phyloP scores from a whole-genome alignment of 2,888 invertebrate genomes.

The Meandrusa payeni region DNA sequence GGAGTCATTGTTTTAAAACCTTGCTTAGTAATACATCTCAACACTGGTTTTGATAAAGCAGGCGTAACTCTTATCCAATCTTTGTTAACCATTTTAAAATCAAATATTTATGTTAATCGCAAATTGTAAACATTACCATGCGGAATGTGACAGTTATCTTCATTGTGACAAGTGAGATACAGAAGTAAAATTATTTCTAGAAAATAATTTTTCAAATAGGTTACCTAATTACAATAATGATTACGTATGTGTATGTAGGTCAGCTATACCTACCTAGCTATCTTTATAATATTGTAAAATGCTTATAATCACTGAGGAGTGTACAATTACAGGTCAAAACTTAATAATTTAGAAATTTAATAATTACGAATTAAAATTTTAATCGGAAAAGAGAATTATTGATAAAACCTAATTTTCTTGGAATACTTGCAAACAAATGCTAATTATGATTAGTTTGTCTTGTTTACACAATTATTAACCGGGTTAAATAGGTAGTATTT shows the following conservation, averaged over 20 bases:
- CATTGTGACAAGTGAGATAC: slow-evolving; percentile 11
- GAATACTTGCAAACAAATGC: neutral
- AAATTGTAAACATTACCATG: slow-evolving; percentile 19
- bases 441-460: slow-evolving; percentile 7
- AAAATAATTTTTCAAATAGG: too few species aligned
- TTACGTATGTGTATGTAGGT: too few species aligned
- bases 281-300: too few species aligned
- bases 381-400: too few species aligned
- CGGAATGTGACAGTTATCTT: neutral
- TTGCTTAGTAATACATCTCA: slow-evolving; percentile 74
- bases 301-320: too few species aligned
- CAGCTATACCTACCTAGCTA: too few species aligned
- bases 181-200: too few species aligned
- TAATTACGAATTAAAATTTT: too few species aligned
- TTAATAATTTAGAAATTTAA: too few species aligned
- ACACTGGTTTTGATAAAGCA: slow-evolving; percentile 68
- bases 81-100: slow-evolving; percentile 59
- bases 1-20: slow-evolving; percentile 81
- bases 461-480: neutral
- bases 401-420: too few species aligned
- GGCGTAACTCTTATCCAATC: slow-evolving; percentile 65
- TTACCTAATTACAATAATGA: too few species aligned
- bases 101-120: slow-evolving; percentile 1
- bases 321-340: too few species aligned
- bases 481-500: slow-evolving; percentile 8